Evolutionary conservation across 2,113 vertebrate species (phyloP).

Genomic region (Nansenia antarctica): DNA sequence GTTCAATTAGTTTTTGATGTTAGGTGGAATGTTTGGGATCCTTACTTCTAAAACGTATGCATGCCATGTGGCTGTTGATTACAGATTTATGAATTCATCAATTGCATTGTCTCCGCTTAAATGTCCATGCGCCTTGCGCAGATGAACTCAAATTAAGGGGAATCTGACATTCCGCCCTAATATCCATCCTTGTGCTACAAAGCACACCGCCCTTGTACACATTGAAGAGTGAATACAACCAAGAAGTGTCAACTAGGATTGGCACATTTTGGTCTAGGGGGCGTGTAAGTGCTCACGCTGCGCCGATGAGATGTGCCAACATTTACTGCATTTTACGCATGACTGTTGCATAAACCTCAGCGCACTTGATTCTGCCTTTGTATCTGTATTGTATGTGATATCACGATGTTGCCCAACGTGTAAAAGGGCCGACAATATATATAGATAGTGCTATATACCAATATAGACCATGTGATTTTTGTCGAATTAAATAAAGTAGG

Average conservation of each 20-base stretch:
- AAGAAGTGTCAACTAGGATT: constrained; percentile 7
- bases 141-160: neutral
- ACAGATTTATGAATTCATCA: neutral
- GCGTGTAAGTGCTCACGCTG: constrained; percentile 7
- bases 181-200: neutral
- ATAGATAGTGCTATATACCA: too few species aligned
- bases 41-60: neutral
- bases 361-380: too few species aligned
- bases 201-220: neutral
- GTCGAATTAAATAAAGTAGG: too few species aligned
- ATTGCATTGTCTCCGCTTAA: neutral
- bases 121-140: neutral
- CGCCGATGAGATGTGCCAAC: neutral
- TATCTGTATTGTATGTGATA: too few species aligned
- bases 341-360: too few species aligned
- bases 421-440: too few species aligned
- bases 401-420: too few species aligned
- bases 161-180: neutral
- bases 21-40: neutral
- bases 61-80: neutral
- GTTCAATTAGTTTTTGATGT: neutral
- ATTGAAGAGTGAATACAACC: neutral
- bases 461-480: too few species aligned
- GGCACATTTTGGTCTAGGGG: constrained; percentile 4
- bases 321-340: too few species aligned